Evolutionary conservation across 2,888 invertebrate species (phyloP).

Genomic region (Timema podura): DNA sequence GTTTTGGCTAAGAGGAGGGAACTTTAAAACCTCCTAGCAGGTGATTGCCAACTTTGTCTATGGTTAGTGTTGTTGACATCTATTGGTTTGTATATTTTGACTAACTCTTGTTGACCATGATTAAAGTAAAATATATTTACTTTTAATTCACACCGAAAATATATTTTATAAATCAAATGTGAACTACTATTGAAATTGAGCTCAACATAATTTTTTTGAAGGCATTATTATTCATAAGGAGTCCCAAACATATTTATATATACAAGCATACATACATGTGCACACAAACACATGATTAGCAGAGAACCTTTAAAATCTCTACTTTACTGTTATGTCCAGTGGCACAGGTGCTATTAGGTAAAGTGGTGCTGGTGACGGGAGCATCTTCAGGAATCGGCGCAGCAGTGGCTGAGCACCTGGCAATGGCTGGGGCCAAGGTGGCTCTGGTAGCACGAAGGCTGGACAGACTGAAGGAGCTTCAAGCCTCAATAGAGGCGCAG

Average conservation of each 20-base stretch:
- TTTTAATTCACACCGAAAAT: no score
- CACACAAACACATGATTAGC: neutral
- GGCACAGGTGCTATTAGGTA: constrained; percentile 29
- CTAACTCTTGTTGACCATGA: no score
- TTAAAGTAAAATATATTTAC: no score
- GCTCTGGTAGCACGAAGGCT: constrained; percentile 34
- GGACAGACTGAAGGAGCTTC: constrained; percentile 30
- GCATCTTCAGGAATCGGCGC: constrained; percentile 38
- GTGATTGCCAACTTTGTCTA: no score
- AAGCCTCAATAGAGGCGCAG: constrained; percentile 24
- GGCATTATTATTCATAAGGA: no score
- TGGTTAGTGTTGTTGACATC: no score
- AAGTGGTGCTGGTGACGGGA: constrained; percentile 35
- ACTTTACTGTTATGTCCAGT: constrained; percentile 12
- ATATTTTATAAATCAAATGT: neutral
- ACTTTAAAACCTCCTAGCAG: no score
- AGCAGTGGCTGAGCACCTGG: constrained; percentile 33
- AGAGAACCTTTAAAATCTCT: neutral
- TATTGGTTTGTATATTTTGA: no score
- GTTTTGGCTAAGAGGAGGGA: no score
- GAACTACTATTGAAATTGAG: neutral
- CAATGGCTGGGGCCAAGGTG: constrained; percentile 34
- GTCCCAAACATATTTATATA: neutral
- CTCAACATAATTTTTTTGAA: neutral
- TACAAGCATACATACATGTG: neutral